Conservation (phyloP, 2,888 invertebrate species). For the Drosophila peninsularis region DNA sequence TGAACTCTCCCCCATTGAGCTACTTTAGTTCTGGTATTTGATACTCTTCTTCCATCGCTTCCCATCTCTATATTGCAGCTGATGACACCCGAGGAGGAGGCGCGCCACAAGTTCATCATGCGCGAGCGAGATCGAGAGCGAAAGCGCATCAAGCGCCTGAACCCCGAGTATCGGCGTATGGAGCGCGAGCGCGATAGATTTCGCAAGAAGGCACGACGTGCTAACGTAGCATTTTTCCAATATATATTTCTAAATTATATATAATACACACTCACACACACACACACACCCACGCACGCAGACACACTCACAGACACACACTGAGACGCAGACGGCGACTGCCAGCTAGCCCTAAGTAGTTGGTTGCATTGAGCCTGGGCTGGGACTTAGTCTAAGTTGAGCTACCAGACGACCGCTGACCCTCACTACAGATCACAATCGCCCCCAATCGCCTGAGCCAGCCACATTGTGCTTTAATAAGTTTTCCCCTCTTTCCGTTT, state of each 20-base stretch:
- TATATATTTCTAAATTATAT: slow-evolving; percentile 62
- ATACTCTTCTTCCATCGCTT: slow-evolving; percentile 52
- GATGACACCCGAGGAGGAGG: slow-evolving; percentile 80
- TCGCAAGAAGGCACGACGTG: slow-evolving; percentile 81
- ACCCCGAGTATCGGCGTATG: slow-evolving; percentile 79
- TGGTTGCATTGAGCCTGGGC: slow-evolving; percentile 17
- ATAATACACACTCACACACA: slow-evolving; percentile 25
- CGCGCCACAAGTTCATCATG: slow-evolving; percentile 79
- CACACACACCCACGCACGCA: slow-evolving; percentile 10
- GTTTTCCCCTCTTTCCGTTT: slow-evolving; percentile 39
- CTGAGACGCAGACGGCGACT: slow-evolving; percentile 8
- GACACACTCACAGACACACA: slow-evolving; percentile 21
- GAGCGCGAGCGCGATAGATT: slow-evolving; percentile 81
- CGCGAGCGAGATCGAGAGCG: slow-evolving; percentile 80
- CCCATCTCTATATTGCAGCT: slow-evolving; percentile 78
- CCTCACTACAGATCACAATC: slow-evolving; percentile 21
- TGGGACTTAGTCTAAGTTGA: slow-evolving; percentile 11
- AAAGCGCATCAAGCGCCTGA: slow-evolving; percentile 78
- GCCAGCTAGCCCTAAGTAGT: slow-evolving; percentile 28
- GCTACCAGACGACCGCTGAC: slow-evolving; percentile 35
- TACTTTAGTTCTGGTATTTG: slow-evolving; percentile 21
- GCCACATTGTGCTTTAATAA: slow-evolving; percentile 69
- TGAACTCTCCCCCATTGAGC: slow-evolving; percentile 19
- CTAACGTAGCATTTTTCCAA: slow-evolving; percentile 80
- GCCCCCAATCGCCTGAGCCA: slow-evolving; percentile 36